Base-by-base conservation (phyloP, 2,888 invertebrate genomes). In the Tromatobia lineatoria region DNA sequence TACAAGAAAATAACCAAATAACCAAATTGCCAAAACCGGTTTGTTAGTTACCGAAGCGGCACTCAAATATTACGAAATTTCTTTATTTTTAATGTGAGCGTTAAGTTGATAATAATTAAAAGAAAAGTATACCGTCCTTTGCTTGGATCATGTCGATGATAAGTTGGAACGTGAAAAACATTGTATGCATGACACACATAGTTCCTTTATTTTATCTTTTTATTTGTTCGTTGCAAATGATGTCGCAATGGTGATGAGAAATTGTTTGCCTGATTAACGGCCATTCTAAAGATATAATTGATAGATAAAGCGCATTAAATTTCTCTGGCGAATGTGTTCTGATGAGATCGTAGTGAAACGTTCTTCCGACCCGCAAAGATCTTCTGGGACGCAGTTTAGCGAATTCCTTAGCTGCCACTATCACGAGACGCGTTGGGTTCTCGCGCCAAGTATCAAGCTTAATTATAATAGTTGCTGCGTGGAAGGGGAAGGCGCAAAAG, bases 371-470 rank as follows among this genome's bases (percentile, higher is more conserved):
- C 29, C 59, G 59, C 29, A 18, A 38, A 64, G 10, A 38, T 34
- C 10, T 38, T 18, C 29, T 20, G 64, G 20, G 38, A 79, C 70
- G 75, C 15, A 70, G 80, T 71, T 75, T 64, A 25, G 47, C 50
- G 66, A 57, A 69, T 77, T 47, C 38, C 47, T 67, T 59, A 15
- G 42, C 57, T 42, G 23, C 34, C n/a, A 57, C 64, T 34, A 45
- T 71, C 47, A 64, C 75, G 70, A 70, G 67, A 83, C 50, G 29
- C 29, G 67, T 67, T 80, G 38, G 77, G 38, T 71, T 52, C 71
- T 77, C 50, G 80, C 66, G 83, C 83, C 83, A 83, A 83, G 66
- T 80, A 80, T 76, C 80, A 45, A 69, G 73, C 73, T 83, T 83
- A 73, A 83, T 80, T 83, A 83, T 83, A 83, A 83, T 83, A 77